Percentiles rank a stretch among this genome's conserved stretches.
These are phyloP conservation scores for Podargus strigoides DNA, from an alignment of 2,797 vertebrate genomes.

Conservation along the genomic window DNA sequence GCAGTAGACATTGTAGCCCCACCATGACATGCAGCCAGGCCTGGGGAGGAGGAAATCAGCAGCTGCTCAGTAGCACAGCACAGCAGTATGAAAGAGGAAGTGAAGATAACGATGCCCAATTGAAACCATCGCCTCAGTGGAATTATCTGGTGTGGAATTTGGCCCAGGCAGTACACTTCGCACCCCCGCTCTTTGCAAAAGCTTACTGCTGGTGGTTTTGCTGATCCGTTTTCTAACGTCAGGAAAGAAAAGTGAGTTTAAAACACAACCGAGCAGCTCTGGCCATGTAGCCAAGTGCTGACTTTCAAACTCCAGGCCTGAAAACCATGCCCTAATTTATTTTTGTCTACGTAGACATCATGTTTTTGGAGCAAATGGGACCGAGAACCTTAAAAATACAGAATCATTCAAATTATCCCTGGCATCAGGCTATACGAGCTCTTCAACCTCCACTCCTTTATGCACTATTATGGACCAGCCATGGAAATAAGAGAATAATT, in stretches of 20 bases:
- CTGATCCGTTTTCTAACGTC: not conserved
- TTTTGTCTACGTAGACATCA: not conserved
- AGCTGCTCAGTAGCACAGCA: not conserved
- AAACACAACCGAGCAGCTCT: not conserved
- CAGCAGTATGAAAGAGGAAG: conserved; percentile 14
- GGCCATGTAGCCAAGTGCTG: not conserved
- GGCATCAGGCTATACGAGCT: not conserved
- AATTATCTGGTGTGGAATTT: conserved; percentile 67
- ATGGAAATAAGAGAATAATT: not conserved
- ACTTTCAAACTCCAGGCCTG: not conserved
- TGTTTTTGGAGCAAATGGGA: not conserved
- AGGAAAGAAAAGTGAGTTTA: not conserved
- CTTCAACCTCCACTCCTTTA: not conserved
- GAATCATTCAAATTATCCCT: not conserved
- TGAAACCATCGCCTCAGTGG: not conserved
- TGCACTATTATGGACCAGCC: not conserved
- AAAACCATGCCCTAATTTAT: not conserved
- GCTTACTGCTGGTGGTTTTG: not conserved
- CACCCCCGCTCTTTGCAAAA: not conserved
- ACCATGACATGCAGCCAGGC: not conserved
- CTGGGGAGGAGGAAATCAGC: conserved; percentile 18
- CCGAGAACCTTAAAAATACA: not conserved
- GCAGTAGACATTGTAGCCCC: not conserved
- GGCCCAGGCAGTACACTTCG: not conserved
- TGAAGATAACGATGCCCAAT: conserved; percentile 12